Percentiles rank a stretch among this genome's conserved stretches.
phyloP scores from a whole-genome alignment of 64 coral and sea anemone species.

The Astreopora myriophthalma region DNA sequence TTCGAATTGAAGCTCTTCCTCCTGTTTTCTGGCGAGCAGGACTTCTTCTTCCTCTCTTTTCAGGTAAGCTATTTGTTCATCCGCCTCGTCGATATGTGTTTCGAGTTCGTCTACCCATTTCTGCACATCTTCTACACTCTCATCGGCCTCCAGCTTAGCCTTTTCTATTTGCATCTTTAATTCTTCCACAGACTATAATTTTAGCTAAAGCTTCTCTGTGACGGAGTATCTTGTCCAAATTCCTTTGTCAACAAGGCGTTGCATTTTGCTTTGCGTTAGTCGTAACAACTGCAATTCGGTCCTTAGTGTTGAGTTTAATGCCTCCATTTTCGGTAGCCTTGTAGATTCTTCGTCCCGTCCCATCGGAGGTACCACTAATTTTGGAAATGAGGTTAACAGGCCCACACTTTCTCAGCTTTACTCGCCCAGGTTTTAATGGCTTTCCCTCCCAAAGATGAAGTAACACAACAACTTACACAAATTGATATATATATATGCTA shows the following conservation, averaged over 20 bases:
- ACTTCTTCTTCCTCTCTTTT: neutral
- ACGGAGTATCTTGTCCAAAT: neutral
- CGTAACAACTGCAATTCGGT: neutral
- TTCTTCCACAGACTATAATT: neutral
- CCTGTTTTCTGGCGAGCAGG: neutral
- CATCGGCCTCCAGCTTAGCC: constrained; percentile 2
- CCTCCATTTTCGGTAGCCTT: neutral
- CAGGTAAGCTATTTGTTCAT: neutral
- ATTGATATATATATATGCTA: too few species aligned
- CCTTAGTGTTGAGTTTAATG: neutral
- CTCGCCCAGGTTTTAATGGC: too few species aligned
- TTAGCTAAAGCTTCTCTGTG: constrained; percentile 4
- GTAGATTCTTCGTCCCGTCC: neutral
- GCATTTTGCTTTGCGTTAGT: neutral
- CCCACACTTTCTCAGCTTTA: too few species aligned
- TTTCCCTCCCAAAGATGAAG: too few species aligned
- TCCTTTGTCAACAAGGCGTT: neutral
- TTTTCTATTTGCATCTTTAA: neutral
- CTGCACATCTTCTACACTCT: neutral
- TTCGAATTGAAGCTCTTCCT: constrained; percentile 26
- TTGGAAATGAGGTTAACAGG: too few species aligned
- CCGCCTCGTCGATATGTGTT: neutral
- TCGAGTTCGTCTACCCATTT: neutral
- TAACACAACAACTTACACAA: too few species aligned
- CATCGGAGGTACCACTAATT: constrained; percentile 11